These are phyloP conservation scores for Andrena cerasifolii DNA, from an alignment of 1,140 invertebrate species.

Conservation along the genomic window DNA sequence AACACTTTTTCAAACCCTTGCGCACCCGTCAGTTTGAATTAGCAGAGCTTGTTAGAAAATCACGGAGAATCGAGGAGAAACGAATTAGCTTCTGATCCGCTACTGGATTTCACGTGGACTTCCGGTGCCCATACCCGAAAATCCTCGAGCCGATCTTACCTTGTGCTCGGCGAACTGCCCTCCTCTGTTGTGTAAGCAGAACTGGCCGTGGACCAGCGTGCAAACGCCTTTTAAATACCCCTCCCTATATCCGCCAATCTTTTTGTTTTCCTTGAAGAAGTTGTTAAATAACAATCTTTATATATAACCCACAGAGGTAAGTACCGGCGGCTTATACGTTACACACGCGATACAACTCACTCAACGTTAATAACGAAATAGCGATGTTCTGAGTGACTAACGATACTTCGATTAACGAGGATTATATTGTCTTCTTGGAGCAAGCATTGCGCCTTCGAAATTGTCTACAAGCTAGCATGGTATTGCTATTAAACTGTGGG, in stretches of 20 bases:
- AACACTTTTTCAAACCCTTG: no score
- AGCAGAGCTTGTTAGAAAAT: no score
- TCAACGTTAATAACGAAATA: background rate
- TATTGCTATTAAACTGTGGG: no score
- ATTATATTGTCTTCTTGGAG: no score
- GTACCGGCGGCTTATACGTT: no score
- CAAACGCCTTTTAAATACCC: slow-evolving; percentile 66
- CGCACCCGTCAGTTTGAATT: no score
- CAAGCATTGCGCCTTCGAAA: no score
- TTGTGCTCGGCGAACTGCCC: slow-evolving; percentile 58
- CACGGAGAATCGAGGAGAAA: no score
- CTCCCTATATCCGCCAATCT: slow-evolving; percentile 24
- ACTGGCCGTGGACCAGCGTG: slow-evolving; percentile 54
- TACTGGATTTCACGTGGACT: background rate
- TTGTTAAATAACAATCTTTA: slow-evolving; percentile 22
- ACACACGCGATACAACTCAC: background rate
- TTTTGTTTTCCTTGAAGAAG: slow-evolving; percentile 12
- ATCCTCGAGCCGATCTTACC: slow-evolving; percentile 54
- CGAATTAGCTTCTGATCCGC: no score
- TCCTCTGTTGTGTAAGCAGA: slow-evolving; percentile 50
- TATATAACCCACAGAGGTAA: background rate
- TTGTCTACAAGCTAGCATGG: no score
- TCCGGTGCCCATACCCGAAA: background rate
- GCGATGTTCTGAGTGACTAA: no score
- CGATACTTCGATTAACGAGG: no score